Evolutionary conservation across 92 coral and sea anemone genomes (phyloP).

Genomic region (Anthopleura xanthogrammica): DNA sequence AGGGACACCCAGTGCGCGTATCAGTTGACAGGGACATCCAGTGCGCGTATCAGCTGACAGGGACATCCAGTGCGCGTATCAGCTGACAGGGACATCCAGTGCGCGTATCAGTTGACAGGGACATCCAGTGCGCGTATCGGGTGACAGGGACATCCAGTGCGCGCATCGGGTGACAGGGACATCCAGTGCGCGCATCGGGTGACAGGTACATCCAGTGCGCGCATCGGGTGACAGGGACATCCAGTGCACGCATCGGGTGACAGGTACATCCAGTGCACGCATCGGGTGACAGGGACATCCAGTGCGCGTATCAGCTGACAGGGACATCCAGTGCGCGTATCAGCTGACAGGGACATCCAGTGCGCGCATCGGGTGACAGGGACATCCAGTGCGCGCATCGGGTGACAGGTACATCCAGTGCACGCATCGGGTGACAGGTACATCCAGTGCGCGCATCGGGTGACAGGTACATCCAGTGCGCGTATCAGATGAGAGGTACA

Average conservation of each 20-base stretch:
- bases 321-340: neutral
- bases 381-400: no score
- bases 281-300: neutral
- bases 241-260: neutral
- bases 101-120: neutral
- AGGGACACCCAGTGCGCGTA: neutral
- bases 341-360: no score
- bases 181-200: neutral
- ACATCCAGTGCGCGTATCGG: neutral
- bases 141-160: neutral
- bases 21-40: neutral
- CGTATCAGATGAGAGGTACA: no score
- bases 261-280: neutral
- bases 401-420: no score
- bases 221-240: neutral
- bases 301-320: neutral
- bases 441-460: no score
- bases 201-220: neutral
- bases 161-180: neutral
- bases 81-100: neutral
- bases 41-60: neutral
- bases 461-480: no score
- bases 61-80: neutral
- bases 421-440: no score
- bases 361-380: no score